Evolutionary conservation across 2,113 vertebrate genomes (phyloP), one percentile per base, ranked within the genome.

Genomic region (Pagrus major): DNA sequence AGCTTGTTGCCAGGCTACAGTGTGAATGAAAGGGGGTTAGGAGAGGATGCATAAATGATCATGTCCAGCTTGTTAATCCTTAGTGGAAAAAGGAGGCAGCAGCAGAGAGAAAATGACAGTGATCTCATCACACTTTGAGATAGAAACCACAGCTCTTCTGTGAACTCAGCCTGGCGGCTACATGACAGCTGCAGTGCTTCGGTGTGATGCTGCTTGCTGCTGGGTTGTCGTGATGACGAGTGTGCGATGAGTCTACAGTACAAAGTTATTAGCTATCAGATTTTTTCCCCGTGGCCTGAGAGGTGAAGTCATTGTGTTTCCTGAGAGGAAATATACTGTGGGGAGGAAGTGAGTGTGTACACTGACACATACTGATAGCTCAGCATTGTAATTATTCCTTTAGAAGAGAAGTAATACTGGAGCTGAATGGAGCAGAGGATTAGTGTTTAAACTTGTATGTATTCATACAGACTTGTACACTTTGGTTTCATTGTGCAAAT

Each of bases 1-100:
- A 42, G 42, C 81, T 69, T 71, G 91, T 92, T 90, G 91, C 87
- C 87, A 84, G 87, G 88, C 61, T 88, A 85, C 88, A 25, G 87
- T 9, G 39, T 44, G 46, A 80, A 49, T 63, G 64, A 68, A 80
- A 46, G 25, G 56, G 15, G 44, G n/a, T 41, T 52, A 47, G 35
- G 49, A 52, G 54, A 70, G 58, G 80, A 68, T 80, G 42, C 52
- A 77, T 41, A 27, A 46, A 46, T 56, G 52, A 78, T 35, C 55
- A 67, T 16, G 58, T 80, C 51, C 56, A 56, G 33, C 39, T 46
- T 29, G 27, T 49, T 82, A 47, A 76, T 83, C 51, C 27, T 3
- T 11, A 31, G 47, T 66, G 74, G n/a, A 80, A 35, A 76, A n/a
- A n/a, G n/a, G n/a, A 27, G 5, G 18, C 44, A 29, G 52, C 7